Conservation (phyloP, 30 jellyfish, hydroid and myxozoan genomes). For the Chrysaora quinquecirrha region DNA sequence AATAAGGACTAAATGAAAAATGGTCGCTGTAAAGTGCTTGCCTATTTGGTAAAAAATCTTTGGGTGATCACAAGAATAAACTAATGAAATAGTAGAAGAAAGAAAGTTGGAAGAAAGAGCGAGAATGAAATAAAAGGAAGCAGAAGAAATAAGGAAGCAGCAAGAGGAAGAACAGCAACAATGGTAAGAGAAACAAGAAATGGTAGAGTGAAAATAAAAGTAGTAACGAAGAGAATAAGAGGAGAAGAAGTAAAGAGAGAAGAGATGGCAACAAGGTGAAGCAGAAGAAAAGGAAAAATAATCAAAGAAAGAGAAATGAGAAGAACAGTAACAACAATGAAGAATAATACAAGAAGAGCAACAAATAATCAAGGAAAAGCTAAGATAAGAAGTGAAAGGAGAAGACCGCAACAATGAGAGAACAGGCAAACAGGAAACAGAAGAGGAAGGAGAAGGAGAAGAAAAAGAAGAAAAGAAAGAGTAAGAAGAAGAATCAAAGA, state of each 20-base stretch:
- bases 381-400: too few species aligned
- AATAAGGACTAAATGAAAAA: too few species aligned
- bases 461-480: too few species aligned
- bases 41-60: too few species aligned
- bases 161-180: not conserved
- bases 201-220: not conserved
- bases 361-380: too few species aligned
- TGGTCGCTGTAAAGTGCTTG: too few species aligned
- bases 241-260: not conserved
- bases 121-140: not conserved
- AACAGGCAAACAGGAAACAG: too few species aligned
- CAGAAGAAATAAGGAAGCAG: not conserved
- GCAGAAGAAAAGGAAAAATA: not conserved
- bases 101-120: constrained; percentile 4
- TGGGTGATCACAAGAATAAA: too few species aligned
- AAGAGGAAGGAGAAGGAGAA: too few species aligned
- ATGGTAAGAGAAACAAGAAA: too few species aligned
- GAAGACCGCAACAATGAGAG: too few species aligned
- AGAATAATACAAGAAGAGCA: not conserved
- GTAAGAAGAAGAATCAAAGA: too few species aligned
- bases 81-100: not conserved
- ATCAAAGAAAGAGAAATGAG: not conserved
- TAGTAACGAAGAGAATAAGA: not conserved
- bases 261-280: not conserved
- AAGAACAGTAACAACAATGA: not conserved